Percentiles rank a stretch among this genome's conserved stretches.
These are phyloP conservation scores for Drosophila watanabei DNA, from an alignment of 1,140 invertebrate species.

Conservation along the genomic window DNA sequence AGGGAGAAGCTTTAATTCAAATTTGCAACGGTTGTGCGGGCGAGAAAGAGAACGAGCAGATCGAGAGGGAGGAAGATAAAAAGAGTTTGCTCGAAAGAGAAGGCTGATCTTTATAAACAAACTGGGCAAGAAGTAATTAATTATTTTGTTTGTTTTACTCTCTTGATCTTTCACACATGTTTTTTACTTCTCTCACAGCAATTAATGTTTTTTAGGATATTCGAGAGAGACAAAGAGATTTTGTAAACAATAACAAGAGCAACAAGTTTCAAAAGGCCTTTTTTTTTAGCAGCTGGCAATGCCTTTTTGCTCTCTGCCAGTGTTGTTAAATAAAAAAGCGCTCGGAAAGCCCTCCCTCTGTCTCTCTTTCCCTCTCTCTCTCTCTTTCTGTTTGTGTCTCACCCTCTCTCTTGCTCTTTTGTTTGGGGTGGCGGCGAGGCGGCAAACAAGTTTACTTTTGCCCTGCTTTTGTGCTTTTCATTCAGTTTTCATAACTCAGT, in stretches of 20 bases:
- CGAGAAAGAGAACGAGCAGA: neutral
- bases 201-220: neutral
- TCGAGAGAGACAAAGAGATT: neutral
- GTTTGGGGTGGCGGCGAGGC: constrained; percentile 29
- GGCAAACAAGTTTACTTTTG: constrained; percentile 57
- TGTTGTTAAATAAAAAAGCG: constrained; percentile 30
- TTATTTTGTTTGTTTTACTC: neutral
- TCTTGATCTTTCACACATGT: neutral
- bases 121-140: constrained; percentile 7
- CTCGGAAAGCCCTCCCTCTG: neutral
- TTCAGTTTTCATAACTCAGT: constrained; percentile 74
- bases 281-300: constrained; percentile 37
- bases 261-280: constrained; percentile 41
- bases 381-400: neutral
- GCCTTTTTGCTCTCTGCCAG: constrained; percentile 28
- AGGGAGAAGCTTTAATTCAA: constrained; percentile 44
- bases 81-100: neutral
- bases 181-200: neutral
- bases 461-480: constrained; percentile 71
- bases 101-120: neutral
- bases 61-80: neutral
- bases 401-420: constrained; percentile 19
- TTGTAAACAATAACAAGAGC: constrained; percentile 49
- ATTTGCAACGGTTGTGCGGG: constrained; percentile 46
- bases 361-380: constrained; percentile 1